These are phyloP conservation scores for Agriopis aurantiaria DNA, from an alignment of 2,888 invertebrate species.

Conservation along the genomic window DNA sequence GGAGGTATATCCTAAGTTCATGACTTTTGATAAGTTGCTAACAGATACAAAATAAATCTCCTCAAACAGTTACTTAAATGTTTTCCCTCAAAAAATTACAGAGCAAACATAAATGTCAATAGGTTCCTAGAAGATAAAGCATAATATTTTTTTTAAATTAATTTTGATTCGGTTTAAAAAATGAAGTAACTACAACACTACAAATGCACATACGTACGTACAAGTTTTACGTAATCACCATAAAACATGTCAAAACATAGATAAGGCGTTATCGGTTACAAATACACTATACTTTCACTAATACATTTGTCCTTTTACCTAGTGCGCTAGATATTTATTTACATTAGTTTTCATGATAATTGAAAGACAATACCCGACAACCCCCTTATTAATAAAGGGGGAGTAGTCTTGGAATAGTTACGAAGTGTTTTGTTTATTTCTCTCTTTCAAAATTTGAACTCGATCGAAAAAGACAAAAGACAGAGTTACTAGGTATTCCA, in stretches of 20 bases:
- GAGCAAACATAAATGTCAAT: neutral
- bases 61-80: neutral
- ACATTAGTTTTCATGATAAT: neutral
- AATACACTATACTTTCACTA: neutral
- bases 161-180: no score
- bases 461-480: no score
- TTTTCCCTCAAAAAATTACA: neutral
- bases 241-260: slow-evolving; percentile 8
- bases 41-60: neutral
- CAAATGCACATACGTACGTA: neutral
- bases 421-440: no score
- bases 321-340: slow-evolving; percentile 3
- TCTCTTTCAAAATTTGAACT: no score
- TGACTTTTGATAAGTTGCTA: neutral
- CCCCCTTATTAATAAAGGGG: no score
- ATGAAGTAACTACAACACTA: neutral
- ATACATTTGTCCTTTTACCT: slow-evolving; percentile 1
- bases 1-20: neutral
- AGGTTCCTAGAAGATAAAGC: no score
- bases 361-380: no score
- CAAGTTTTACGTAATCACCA: slow-evolving; percentile 5
- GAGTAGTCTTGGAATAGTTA: no score
- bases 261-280: slow-evolving; percentile 1
- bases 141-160: no score
- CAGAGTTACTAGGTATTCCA: no score